Conservation (phyloP, 2,888 invertebrate species). For the Aromia moschata region DNA sequence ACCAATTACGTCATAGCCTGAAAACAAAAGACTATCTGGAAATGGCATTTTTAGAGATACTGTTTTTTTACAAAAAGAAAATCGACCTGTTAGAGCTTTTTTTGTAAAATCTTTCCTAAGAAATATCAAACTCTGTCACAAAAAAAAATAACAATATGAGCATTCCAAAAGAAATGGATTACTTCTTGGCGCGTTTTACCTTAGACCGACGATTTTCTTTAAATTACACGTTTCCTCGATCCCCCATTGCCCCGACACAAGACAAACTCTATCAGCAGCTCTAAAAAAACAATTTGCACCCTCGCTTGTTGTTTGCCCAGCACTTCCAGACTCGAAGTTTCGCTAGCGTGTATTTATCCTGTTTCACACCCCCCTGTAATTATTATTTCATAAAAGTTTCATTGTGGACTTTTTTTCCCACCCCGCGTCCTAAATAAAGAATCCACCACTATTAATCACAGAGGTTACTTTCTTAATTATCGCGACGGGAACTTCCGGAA, state of each 20-base stretch:
- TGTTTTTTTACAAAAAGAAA: too few relatives aligned
- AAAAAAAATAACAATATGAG: too few relatives aligned
- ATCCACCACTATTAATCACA: slow-evolving; percentile 6
- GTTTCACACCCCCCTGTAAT: not conserved
- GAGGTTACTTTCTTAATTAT: slow-evolving; percentile 6
- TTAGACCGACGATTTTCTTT: not conserved
- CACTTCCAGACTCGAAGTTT: slow-evolving; percentile 10
- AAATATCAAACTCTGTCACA: too few relatives aligned
- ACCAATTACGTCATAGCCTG: too few relatives aligned
- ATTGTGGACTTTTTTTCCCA: not conserved
- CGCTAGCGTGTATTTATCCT: not conserved
- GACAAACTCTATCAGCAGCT: slow-evolving; percentile 20
- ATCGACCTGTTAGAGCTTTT: too few relatives aligned
- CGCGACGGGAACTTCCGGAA: slow-evolving; percentile 1
- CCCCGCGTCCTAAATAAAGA: not conserved
- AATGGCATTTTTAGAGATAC: too few relatives aligned
- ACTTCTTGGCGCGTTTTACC: too few relatives aligned
- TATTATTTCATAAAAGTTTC: not conserved
- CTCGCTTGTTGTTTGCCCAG: slow-evolving; percentile 11
- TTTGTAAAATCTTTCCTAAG: too few relatives aligned
- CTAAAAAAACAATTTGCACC: slow-evolving; percentile 18
- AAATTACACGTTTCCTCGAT: slow-evolving; percentile 6
- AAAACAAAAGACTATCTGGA: too few relatives aligned
- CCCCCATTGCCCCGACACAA: slow-evolving; percentile 12
- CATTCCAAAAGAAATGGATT: too few relatives aligned